Conservation (phyloP, 1,140 invertebrate genomes). For the Cydia splendana region DNA sequence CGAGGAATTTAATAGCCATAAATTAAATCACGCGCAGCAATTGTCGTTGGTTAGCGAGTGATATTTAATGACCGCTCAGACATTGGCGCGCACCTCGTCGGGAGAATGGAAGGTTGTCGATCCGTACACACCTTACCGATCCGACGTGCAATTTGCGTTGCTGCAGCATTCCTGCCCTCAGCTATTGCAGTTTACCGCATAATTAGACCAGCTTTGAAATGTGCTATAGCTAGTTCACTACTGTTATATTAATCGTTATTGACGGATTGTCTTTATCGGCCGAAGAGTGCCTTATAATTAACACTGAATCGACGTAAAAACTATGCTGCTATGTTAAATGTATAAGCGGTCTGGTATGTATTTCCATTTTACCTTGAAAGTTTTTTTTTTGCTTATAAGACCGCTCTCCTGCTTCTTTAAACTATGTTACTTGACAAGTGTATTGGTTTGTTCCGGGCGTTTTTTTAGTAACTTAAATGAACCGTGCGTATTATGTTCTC, state of each 20-base stretch:
- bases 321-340: background rate
- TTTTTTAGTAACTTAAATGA: constrained; percentile 28
- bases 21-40: constrained; percentile 43
- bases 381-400: constrained; percentile 19
- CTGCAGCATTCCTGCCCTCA: constrained; percentile 56
- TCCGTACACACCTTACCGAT: constrained; percentile 56
- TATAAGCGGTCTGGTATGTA: constrained; percentile 7
- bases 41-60: constrained; percentile 51
- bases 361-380: constrained; percentile 26
- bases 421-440: constrained; percentile 30
- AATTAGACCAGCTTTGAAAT: constrained; percentile 54
- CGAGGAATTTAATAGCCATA: background rate
- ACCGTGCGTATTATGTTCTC: constrained; percentile 29
- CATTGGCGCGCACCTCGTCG: constrained; percentile 58
- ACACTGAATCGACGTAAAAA: background rate
- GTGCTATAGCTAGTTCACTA: constrained; percentile 38
- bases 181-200: constrained; percentile 50
- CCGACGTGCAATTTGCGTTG: constrained; percentile 51
- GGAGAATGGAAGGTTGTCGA: constrained; percentile 72
- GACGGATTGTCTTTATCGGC: constrained; percentile 19
- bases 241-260: constrained; percentile 38
- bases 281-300: background rate
- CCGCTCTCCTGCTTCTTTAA: constrained; percentile 27
- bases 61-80: constrained; percentile 66
- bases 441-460: constrained; percentile 24